phyloP scores from a whole-genome alignment of 1,140 invertebrate species.

The Hestina assimilis region DNA sequence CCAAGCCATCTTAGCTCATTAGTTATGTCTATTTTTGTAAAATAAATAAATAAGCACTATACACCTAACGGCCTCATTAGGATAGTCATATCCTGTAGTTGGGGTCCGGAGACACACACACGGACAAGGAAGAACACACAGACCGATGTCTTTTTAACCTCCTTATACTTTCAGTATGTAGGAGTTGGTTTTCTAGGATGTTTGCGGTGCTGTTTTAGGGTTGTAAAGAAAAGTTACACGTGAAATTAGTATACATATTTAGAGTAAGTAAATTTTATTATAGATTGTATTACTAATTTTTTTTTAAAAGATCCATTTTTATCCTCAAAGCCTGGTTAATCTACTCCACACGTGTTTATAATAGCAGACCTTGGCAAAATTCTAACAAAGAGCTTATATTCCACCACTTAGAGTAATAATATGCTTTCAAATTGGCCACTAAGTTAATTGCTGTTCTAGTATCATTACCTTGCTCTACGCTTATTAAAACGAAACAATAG shows the following conservation, averaged over 20 bases:
- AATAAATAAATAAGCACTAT: too few relatives aligned
- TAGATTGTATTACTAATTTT: too few relatives aligned
- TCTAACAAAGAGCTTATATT: not conserved
- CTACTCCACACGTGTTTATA: not conserved
- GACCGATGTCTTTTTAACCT: too few relatives aligned
- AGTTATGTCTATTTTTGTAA: too few relatives aligned
- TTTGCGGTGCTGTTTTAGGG: not conserved
- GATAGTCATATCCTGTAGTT: too few relatives aligned
- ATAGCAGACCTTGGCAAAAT: not conserved
- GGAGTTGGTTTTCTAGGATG: not conserved
- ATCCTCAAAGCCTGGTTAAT: not conserved
- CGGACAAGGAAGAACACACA: too few relatives aligned
- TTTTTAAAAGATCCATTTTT: not conserved
- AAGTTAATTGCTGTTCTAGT: not conserved
- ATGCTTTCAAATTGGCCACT: not conserved
- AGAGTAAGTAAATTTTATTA: too few relatives aligned
- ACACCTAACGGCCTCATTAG: too few relatives aligned
- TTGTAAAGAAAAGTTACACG: too few relatives aligned
- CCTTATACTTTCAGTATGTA: not conserved
- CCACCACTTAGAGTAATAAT: not conserved
- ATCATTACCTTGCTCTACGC: not conserved
- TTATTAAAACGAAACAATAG: not conserved
- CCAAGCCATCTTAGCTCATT: too few relatives aligned
- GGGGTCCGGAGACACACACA: too few relatives aligned
- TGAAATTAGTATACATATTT: too few relatives aligned